Evolutionary conservation across 2,888 invertebrate genomes (phyloP), one percentile per base, ranked within the genome.

Genomic region (Macroteleia sp.): DNA sequence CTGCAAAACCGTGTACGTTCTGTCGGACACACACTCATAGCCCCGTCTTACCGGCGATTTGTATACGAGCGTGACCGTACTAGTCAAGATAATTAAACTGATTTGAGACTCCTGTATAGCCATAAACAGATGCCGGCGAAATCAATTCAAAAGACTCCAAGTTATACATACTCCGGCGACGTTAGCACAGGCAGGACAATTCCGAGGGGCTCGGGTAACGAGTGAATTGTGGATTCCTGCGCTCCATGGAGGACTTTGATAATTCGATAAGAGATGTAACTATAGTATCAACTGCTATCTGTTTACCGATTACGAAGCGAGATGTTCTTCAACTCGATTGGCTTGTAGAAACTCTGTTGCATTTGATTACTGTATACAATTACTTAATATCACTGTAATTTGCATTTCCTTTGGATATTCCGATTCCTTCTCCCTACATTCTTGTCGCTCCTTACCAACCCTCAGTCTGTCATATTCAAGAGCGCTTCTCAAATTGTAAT

Each of bases 1-100:
- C 78, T 82, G 86, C 83, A 84, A 84, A 85, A 85, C 84, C 81
- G 10, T 25, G 42, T 25, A 67, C 59, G 14, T 19, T 17, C 12
- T 81, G 81, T 4, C 56, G 79, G 79, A 74, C 81, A 81, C 48
- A 41, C 28, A 28, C 30, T 9, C 39, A 3, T 10, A 30, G 14
- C 30, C 20, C 9, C 30, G 42, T 56, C 56, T 25, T 28, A n/a
- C 20, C 30, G 39, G 16, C 77, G 83, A 86, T 87, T 85, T 82
- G 82, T 82, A 82, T 80, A 77, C 57, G 67, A 54, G 67, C 67
- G 67, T 56, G 67, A 61, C 66, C 69, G 67, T 59, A 14, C 48
- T 28, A 54, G 66, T 61, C 14, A 20, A 50, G 62, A 70, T 69
- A 61, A 70, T 69, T 75, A 69, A 75, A 69, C 67, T 56, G 54